A percentile compares a stretch with the other conserved stretches of the same genome.
Evolutionary conservation across 1,140 invertebrate genomes (phyloP).

Genomic region (Trinorchestia longiramus): DNA sequence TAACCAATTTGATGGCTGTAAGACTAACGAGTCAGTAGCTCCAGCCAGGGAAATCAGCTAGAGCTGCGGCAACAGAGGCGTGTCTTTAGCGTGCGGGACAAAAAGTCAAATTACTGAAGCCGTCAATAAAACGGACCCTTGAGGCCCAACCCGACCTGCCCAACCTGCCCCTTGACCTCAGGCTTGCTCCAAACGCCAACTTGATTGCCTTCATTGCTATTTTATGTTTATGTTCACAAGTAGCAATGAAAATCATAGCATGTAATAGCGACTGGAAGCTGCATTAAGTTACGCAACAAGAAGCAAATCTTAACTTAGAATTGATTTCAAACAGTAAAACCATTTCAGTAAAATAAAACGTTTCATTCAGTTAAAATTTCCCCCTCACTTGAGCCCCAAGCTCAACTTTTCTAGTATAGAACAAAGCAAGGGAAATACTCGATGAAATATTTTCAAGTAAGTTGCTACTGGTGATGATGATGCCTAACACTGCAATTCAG

Average conservation of each 20-base stretch:
- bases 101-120: background rate
- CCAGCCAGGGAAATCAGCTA: background rate
- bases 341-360: background rate
- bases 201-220: background rate
- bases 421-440: background rate
- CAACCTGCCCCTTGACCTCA: constrained; percentile 4
- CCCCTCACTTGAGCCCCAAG: background rate
- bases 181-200: background rate
- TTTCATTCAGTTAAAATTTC: background rate
- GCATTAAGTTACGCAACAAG: too few species aligned
- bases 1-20: background rate
- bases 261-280: too few species aligned
- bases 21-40: background rate
- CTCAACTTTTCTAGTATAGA: background rate
- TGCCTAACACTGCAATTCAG: too few species aligned
- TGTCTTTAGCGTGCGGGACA: background rate
- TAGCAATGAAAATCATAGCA: background rate
- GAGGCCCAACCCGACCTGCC: background rate
- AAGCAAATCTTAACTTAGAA: too few species aligned
- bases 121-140: background rate
- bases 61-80: background rate
- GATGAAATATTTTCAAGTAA: background rate
- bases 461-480: too few species aligned
- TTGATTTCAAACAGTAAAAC: too few species aligned
- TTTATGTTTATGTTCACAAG: background rate